A percentile compares a stretch with the other conserved stretches of the same genome.
Evolutionary conservation across 2,888 invertebrate species (phyloP).

Genomic region (Plagodis pulveraria): DNA sequence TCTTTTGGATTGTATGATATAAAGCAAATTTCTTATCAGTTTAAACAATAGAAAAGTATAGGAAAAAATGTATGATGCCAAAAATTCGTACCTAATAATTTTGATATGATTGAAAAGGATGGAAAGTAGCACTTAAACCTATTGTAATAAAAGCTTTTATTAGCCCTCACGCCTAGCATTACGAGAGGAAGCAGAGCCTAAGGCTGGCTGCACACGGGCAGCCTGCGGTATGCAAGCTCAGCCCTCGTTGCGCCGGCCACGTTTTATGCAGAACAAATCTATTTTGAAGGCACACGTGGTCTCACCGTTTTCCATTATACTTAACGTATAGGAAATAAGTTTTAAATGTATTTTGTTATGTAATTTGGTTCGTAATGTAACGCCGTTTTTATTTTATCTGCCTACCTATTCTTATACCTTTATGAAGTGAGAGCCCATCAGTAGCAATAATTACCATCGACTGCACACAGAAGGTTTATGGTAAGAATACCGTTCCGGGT

Average conservation of each 20-base stretch:
- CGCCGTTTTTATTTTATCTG: background rate
- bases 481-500: too few relatives aligned
- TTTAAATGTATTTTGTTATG: background rate
- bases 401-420: too few relatives aligned
- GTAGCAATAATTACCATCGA: too few relatives aligned
- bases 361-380: background rate
- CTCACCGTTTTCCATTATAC: slow-evolving; percentile 22
- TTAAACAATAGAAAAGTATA: too few relatives aligned
- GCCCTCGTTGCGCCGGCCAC: slow-evolving; percentile 12
- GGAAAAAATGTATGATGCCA: too few relatives aligned
- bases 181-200: background rate
- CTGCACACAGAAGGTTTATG: too few relatives aligned
- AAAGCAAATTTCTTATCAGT: too few relatives aligned
- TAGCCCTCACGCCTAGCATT: background rate
- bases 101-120: too few relatives aligned
- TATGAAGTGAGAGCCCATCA: too few relatives aligned
- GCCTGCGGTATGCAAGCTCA: slow-evolving; percentile 30
- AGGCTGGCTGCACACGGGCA: slow-evolving; percentile 22
- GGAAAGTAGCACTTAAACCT: too few relatives aligned
- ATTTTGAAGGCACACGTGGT: slow-evolving; percentile 27
- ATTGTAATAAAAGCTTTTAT: background rate
- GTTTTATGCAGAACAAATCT: slow-evolving; percentile 23
- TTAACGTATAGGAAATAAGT: background rate
- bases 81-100: too few relatives aligned
- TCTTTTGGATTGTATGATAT: too few relatives aligned